Percentiles rank a stretch among this genome's conserved stretches.
Conservation (phyloP, 2,888 invertebrate species). For the Oxycera nigricornis region DNA sequence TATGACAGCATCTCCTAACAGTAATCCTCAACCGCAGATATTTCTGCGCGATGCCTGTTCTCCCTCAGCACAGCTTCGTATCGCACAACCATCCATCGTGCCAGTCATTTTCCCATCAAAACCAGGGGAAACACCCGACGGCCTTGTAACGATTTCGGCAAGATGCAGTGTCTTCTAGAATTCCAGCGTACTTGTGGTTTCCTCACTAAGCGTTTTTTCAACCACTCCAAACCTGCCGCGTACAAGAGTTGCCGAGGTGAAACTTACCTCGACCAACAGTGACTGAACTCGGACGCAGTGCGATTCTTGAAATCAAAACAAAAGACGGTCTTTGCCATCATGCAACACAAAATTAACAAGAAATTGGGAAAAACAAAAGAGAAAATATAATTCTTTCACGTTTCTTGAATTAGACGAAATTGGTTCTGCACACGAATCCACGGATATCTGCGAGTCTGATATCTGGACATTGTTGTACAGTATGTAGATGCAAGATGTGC, state of each 20-base stretch:
- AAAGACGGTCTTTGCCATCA: slow-evolving; percentile 2
- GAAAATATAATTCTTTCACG: slow-evolving; percentile 39
- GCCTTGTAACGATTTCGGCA: slow-evolving; percentile 39
- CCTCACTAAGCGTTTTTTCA: background rate
- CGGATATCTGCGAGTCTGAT: background rate
- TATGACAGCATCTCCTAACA: slow-evolving; percentile 34
- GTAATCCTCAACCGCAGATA: slow-evolving; percentile 14
- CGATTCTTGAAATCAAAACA: slow-evolving; percentile 19
- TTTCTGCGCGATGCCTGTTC: background rate
- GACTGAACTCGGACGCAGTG: background rate
- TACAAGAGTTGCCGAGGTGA: background rate
- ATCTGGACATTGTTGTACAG: background rate
- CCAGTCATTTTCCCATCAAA: slow-evolving; percentile 32
- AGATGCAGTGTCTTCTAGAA: slow-evolving; percentile 11
- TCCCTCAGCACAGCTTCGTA: background rate
- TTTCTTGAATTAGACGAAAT: slow-evolving; percentile 39
- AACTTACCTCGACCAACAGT: background rate
- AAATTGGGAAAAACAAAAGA: slow-evolving; percentile 22
- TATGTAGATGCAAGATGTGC: background rate
- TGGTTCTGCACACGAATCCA: slow-evolving; percentile 31
- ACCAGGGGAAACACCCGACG: slow-evolving; percentile 36
- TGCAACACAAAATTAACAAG: slow-evolving; percentile 25
- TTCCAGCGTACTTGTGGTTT: background rate
- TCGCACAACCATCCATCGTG: background rate
- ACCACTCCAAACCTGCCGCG: background rate